These are phyloP conservation scores for Sinella curviseta DNA, from an alignment of 1,140 invertebrate species.

Conservation along the genomic window DNA sequence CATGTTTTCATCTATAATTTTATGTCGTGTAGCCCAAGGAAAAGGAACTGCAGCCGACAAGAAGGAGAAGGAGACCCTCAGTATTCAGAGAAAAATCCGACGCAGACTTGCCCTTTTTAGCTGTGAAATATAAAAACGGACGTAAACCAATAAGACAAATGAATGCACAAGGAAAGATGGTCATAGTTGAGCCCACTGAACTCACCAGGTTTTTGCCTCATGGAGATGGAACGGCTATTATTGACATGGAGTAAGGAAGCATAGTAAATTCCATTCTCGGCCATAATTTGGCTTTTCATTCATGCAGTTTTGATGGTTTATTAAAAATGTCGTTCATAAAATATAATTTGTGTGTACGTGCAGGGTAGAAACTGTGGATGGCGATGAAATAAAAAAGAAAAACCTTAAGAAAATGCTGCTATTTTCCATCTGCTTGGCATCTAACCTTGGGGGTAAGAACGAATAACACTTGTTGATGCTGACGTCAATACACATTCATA, in stretches of 20 bases:
- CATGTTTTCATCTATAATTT: neutral
- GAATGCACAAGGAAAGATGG: conserved; percentile 8
- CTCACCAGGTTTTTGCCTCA: neutral
- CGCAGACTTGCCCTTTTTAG: conserved; percentile 13
- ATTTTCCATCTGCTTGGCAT: conserved; percentile 2
- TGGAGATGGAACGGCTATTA: neutral
- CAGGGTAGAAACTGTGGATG: neutral
- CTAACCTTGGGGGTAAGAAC: conserved; percentile 28
- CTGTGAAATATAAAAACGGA: neutral
- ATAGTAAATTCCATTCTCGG: too few relatives aligned
- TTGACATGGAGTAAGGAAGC: conserved; percentile 8
- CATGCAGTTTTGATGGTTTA: too few relatives aligned
- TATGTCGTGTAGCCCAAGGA: neutral
- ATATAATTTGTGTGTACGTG: neutral
- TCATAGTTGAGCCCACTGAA: neutral
- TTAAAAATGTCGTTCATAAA: too few relatives aligned
- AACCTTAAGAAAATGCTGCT: conserved; percentile 27
- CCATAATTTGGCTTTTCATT: too few relatives aligned
- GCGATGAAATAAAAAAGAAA: conserved; percentile 4
- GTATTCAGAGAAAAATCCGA: conserved; percentile 20
- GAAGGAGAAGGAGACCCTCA: neutral
- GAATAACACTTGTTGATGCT: too few relatives aligned
- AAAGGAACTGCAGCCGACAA: neutral
- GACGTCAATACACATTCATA: too few relatives aligned
- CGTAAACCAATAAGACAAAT: neutral